Percentiles rank a stretch among this genome's conserved stretches.
These are phyloP conservation scores for Vespertilio murinus DNA, from an alignment of 2,797 vertebrate species.

Conservation along the genomic window DNA sequence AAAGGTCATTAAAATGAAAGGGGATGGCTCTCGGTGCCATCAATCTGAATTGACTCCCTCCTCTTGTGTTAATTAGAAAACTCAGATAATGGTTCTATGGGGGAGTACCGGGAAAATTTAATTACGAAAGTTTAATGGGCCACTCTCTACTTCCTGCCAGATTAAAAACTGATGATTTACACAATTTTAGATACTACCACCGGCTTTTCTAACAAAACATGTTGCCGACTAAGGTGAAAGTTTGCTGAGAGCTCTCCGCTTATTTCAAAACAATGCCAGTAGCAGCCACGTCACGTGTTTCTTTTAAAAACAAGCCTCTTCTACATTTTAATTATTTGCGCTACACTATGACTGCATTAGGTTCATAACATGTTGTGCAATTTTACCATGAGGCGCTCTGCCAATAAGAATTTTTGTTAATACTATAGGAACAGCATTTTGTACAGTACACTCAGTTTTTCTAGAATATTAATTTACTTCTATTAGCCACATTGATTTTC, in stretches of 20 bases:
- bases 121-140: slow-evolving; percentile 96
- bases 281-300: slow-evolving; percentile 13
- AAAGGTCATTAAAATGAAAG: slow-evolving; percentile 99
- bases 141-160: slow-evolving; percentile 91
- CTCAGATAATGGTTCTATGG: slow-evolving; percentile 96
- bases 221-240: slow-evolving; percentile 78
- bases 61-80: slow-evolving; percentile 98
- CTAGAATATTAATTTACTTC: too few relatives aligned
- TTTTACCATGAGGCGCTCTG: too few relatives aligned
- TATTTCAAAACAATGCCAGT: slow-evolving; percentile 64
- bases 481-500: too few relatives aligned
- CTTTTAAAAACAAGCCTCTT: not conserved
- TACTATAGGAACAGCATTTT: too few relatives aligned
- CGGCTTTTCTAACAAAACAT: slow-evolving; percentile 82
- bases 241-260: slow-evolving; percentile 71
- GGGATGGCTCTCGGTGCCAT: slow-evolving; percentile 93
- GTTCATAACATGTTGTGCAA: too few relatives aligned
- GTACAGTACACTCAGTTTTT: too few relatives aligned
- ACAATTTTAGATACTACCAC: slow-evolving; percentile 84
- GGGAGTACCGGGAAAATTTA: slow-evolving; percentile 95
- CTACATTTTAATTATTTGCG: too few relatives aligned
- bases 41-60: slow-evolving; percentile 98
- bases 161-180: slow-evolving; percentile 90
- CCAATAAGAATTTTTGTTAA: too few relatives aligned
- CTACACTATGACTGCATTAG: too few relatives aligned